These are phyloP conservation scores for Chascanopsetta lugubris DNA, from an alignment of 2,113 vertebrate genomes.

Conservation along the genomic window DNA sequence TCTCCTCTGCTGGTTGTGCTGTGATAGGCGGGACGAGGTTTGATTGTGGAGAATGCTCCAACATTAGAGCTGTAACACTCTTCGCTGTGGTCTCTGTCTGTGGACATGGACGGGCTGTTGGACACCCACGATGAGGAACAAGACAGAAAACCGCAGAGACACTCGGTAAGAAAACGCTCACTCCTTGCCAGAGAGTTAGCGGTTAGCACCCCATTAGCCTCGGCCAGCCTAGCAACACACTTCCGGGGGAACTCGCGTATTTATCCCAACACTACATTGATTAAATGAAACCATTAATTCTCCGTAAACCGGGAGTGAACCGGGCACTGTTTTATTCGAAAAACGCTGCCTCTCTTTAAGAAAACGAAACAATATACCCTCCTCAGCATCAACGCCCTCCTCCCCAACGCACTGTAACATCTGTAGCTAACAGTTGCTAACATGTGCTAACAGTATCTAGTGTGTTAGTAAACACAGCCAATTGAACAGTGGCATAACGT, in stretches of 20 bases:
- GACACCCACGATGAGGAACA: constrained; percentile 41
- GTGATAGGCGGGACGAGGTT: constrained; percentile 41
- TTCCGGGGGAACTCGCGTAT: too few species aligned
- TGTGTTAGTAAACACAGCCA: background rate
- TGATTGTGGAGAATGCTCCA: background rate
- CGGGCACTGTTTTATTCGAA: too few species aligned
- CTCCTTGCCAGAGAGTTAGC: background rate
- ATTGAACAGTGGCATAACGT: background rate
- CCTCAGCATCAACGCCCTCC: too few species aligned
- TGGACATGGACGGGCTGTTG: background rate
- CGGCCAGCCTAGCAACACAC: constrained; percentile 36
- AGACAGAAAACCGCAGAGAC: constrained; percentile 39
- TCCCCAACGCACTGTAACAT: too few species aligned
- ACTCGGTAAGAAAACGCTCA: constrained; percentile 40
- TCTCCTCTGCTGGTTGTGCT: fast-evolving
- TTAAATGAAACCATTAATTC: too few species aligned
- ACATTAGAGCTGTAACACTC: background rate
- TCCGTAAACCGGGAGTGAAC: too few species aligned
- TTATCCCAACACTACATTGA: too few species aligned
- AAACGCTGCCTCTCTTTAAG: too few species aligned
- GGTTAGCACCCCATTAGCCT: constrained; percentile 3
- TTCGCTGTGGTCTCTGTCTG: background rate
- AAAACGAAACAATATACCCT: too few species aligned
- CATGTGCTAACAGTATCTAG: background rate
- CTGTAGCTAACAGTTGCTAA: background rate